Evolutionary conservation across 2,797 vertebrate genomes (phyloP).

Genomic region (Iguana delicatissima): DNA sequence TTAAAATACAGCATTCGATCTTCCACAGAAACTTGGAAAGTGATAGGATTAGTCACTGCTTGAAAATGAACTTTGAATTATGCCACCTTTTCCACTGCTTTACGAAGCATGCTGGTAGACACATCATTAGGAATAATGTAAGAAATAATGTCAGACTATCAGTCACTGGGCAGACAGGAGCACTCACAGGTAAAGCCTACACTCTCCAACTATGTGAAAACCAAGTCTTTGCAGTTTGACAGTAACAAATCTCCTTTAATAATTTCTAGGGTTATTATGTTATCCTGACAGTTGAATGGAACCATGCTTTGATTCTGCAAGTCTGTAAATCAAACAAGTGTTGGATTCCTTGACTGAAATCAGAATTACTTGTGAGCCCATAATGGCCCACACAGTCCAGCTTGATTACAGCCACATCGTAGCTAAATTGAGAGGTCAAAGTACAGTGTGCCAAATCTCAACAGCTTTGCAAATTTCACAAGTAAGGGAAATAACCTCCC

Average conservation of each 20-base stretch:
- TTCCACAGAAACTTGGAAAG: not conserved
- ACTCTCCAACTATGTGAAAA: slow-evolving; percentile 16
- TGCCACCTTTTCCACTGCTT: not conserved
- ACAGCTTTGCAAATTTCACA: not conserved
- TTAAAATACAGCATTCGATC: not conserved
- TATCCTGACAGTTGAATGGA: slow-evolving; percentile 36
- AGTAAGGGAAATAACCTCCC: not conserved
- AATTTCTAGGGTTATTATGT: slow-evolving; percentile 51
- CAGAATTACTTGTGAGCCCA: not conserved
- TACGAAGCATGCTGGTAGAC: slow-evolving; percentile 36
- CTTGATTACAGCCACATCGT: not conserved
- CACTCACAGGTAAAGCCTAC: slow-evolving; percentile 27
- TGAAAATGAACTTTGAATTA: slow-evolving; percentile 41
- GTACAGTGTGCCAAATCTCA: too few species aligned
- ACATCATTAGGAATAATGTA: slow-evolving; percentile 53
- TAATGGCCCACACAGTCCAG: not conserved
- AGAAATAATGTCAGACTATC: slow-evolving; percentile 32
- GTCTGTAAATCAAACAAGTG: not conserved
- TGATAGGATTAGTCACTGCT: not conserved
- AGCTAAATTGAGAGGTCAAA: too few species aligned
- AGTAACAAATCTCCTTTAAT: slow-evolving; percentile 40
- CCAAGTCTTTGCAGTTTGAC: slow-evolving; percentile 10
- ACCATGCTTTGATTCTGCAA: not conserved
- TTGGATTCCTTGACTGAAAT: not conserved
- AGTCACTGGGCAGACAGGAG: slow-evolving; percentile 14